phyloP scores from a whole-genome alignment of 2,888 invertebrate species.

The Clistopyga incitator region DNA sequence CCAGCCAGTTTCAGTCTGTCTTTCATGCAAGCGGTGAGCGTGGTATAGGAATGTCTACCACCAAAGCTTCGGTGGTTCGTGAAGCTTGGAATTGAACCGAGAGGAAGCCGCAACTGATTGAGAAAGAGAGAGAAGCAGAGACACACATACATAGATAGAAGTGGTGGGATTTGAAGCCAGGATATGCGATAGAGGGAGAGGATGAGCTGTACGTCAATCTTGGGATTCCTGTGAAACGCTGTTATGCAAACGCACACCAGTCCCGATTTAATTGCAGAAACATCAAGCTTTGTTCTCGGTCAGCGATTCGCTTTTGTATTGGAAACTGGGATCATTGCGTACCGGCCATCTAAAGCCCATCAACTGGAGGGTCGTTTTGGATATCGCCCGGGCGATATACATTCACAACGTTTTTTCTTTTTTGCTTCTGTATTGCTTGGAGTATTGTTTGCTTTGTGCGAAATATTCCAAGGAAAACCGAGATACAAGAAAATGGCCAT shows the following conservation, averaged over 20 bases:
- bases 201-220: conserved; percentile 53
- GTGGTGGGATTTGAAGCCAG: conserved; percentile 43
- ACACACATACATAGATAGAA: conserved; percentile 39
- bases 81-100: conserved; percentile 54
- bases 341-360: conserved; percentile 4
- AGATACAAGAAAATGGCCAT: background rate
- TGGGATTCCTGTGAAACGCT: conserved; percentile 77
- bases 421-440: background rate
- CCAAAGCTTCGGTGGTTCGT: conserved; percentile 59
- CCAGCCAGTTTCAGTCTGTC: conserved; percentile 44
- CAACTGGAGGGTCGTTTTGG: background rate
- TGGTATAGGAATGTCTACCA: conserved; percentile 38
- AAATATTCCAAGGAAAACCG: background rate
- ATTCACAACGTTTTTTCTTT: background rate
- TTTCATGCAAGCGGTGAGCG: conserved; percentile 34
- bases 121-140: conserved; percentile 38
- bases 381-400: background rate
- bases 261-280: conserved; percentile 35
- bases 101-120: conserved; percentile 57
- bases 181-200: conserved; percentile 4
- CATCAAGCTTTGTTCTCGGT: conserved; percentile 13
- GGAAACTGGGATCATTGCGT: conserved; percentile 8
- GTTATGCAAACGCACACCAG: conserved; percentile 68
- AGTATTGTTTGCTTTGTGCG: background rate
- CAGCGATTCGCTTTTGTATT: conserved; percentile 11